These are phyloP conservation scores for Emys orbicularis DNA, from an alignment of 2,797 vertebrate species.

Conservation along the genomic window DNA sequence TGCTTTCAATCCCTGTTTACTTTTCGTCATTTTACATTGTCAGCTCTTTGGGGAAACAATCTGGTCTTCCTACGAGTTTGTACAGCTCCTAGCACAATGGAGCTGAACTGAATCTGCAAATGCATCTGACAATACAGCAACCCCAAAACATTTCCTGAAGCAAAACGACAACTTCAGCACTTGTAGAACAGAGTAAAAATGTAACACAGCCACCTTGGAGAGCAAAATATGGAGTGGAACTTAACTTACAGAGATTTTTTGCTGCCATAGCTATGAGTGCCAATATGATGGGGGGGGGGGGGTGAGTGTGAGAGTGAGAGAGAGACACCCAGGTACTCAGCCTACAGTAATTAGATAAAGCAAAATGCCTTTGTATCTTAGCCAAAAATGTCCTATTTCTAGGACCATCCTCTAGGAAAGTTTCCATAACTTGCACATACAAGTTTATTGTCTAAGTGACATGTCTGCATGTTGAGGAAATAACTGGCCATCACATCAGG, in stretches of 20 bases:
- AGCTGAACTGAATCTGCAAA: background rate
- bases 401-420: constrained; percentile 17
- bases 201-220: background rate
- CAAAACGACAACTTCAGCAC: background rate
- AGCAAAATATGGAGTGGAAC: background rate
- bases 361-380: constrained; percentile 17
- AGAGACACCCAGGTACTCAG: background rate
- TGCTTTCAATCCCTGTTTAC: background rate
- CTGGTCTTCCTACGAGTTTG: background rate
- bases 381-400: constrained; percentile 45
- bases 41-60: background rate
- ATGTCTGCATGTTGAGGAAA: constrained; percentile 24
- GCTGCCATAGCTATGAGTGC: background rate
- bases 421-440: constrained; percentile 11
- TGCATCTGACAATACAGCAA: background rate
- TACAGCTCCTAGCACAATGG: background rate
- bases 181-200: background rate
- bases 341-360: constrained; percentile 29
- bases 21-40: background rate
- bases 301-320: too few species aligned
- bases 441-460: constrained; percentile 61
- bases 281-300: background rate
- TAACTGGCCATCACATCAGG: background rate
- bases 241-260: background rate
- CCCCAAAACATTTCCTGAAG: background rate